These are phyloP conservation scores for Melangyna quadrimaculata DNA, from an alignment of 2,888 invertebrate genomes.

Conservation along the genomic window DNA sequence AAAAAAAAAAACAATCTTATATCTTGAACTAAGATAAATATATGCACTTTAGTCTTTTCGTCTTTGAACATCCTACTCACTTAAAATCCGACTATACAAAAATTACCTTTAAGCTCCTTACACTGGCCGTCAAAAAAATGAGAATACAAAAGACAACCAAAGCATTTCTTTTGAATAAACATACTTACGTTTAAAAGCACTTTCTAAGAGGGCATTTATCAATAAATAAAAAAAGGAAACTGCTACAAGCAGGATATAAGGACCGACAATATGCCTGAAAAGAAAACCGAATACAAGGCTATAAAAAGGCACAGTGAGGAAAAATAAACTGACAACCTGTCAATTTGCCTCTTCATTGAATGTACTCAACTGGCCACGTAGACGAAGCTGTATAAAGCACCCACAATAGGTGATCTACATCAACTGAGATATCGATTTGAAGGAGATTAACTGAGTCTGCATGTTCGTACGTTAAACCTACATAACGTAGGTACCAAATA, in stretches of 20 bases:
- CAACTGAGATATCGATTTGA: slow-evolving; percentile 50
- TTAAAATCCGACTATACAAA: not conserved
- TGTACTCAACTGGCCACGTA: slow-evolving; percentile 45
- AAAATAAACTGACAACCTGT: slow-evolving; percentile 57
- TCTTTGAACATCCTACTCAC: not conserved
- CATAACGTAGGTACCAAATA: not conserved
- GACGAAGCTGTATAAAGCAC: not conserved
- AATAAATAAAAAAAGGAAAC: slow-evolving; percentile 1
- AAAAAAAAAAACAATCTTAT: not conserved
- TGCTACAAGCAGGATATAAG: slow-evolving; percentile 16
- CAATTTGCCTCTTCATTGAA: slow-evolving; percentile 49
- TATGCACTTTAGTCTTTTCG: not conserved
- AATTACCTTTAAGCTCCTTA: not conserved
- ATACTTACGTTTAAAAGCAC: slow-evolving; percentile 25
- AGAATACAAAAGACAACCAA: not conserved
- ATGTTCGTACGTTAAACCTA: not conserved
- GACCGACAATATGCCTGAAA: slow-evolving; percentile 17
- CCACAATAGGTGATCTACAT: slow-evolving; percentile 12
- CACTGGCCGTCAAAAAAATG: slow-evolving; percentile 44
- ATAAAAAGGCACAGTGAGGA: slow-evolving; percentile 2
- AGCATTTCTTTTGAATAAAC: slow-evolving; percentile 21
- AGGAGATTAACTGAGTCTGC: slow-evolving; percentile 45
- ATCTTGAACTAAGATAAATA: not conserved
- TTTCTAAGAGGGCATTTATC: slow-evolving; percentile 3
- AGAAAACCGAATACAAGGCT: slow-evolving; percentile 4